Evolutionary conservation across 2,888 invertebrate species (phyloP).

Genomic region (Drosophila mimetica): DNA sequence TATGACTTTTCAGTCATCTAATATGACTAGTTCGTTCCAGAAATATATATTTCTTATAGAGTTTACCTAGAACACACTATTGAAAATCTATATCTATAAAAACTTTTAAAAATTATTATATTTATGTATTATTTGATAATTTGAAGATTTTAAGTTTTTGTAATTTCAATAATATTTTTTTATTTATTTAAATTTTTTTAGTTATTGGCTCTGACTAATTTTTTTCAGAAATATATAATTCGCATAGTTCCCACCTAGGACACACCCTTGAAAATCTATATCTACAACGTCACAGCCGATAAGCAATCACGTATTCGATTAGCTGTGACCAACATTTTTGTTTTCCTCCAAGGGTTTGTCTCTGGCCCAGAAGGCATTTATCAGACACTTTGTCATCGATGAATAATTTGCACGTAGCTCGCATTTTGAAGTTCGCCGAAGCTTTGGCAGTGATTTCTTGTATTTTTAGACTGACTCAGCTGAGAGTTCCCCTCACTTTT

Average conservation of each 20-base stretch:
- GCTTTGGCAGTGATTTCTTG: conserved; percentile 25
- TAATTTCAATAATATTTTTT: no score
- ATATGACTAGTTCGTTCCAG: no score
- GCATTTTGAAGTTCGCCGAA: conserved; percentile 52
- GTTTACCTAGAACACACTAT: conserved; percentile 11
- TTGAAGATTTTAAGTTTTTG: no score
- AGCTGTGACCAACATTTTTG: conserved; percentile 23
- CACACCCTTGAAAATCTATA: conserved; percentile 13
- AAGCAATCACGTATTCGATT: conserved; percentile 23
- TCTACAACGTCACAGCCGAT: conserved; percentile 17
- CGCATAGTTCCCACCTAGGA: not conserved
- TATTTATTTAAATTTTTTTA: not conserved
- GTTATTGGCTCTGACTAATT: conserved; percentile 7
- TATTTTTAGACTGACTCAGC: conserved; percentile 35
- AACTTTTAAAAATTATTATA: no score
- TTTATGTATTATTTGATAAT: no score
- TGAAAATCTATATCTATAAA: not conserved
- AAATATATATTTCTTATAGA: not conserved
- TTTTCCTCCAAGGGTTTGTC: conserved; percentile 35
- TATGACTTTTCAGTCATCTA: no score
- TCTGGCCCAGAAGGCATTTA: conserved; percentile 22
- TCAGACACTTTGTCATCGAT: conserved; percentile 60
- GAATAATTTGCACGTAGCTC: conserved; percentile 39
- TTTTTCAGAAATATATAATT: not conserved
- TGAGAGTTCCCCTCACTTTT: conserved; percentile 22